These are phyloP conservation scores for Orussus abietinus DNA, from an alignment of 1,140 invertebrate genomes.

Conservation along the genomic window DNA sequence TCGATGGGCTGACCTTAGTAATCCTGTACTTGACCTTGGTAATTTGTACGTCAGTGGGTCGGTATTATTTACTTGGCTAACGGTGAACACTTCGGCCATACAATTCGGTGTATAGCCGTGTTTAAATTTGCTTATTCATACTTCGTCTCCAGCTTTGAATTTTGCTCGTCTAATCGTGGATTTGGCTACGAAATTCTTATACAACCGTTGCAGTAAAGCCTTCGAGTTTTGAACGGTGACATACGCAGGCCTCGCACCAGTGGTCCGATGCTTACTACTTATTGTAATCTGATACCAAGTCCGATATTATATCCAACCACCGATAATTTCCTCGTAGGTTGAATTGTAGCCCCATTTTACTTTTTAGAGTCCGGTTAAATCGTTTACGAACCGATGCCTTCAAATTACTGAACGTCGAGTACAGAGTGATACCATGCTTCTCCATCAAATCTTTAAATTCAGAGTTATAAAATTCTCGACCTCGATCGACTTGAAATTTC, in stretches of 20 bases:
- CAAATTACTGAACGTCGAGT: too few relatives aligned
- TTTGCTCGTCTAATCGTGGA: not conserved
- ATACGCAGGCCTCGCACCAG: constrained; percentile 4
- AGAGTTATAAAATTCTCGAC: constrained; percentile 13
- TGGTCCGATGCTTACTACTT: constrained; percentile 11
- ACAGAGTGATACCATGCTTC: constrained; percentile 5
- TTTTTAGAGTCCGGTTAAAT: constrained; percentile 7
- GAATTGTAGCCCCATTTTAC: constrained; percentile 4
- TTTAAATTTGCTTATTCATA: too few relatives aligned
- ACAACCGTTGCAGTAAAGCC: not conserved
- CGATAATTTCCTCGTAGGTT: constrained; percentile 1
- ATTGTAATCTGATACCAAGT: constrained; percentile 2
- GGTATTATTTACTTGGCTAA: too few relatives aligned
- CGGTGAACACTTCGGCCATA: too few relatives aligned
- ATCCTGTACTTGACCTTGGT: too few relatives aligned
- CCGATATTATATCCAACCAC: constrained; percentile 5
- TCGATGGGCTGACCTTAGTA: too few relatives aligned
- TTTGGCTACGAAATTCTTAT: not conserved
- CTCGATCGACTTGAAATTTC: constrained; percentile 12
- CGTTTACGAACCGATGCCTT: too few relatives aligned
- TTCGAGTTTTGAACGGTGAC: constrained; percentile 2
- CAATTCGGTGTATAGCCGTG: too few relatives aligned
- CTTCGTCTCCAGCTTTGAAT: too few relatives aligned
- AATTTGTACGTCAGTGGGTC: too few relatives aligned
- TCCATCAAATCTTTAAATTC: constrained; percentile 10